Evolutionary conservation across 2,888 invertebrate species (phyloP).

Genomic region (Phasia obesa): DNA sequence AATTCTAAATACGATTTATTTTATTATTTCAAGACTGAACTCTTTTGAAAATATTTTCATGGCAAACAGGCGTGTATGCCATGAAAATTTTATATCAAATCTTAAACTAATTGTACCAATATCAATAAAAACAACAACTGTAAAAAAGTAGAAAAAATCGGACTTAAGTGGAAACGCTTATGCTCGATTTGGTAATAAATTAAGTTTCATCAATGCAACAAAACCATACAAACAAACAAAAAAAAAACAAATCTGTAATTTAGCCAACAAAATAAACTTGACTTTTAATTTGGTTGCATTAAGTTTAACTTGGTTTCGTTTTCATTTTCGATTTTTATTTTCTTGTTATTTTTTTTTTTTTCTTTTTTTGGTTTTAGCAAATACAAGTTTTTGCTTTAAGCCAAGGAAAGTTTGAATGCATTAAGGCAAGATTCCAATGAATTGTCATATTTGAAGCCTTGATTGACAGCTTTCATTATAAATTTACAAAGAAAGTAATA

Average conservation of each 20-base stretch:
- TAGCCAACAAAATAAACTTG: conserved; percentile 57
- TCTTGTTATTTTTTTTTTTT: neutral
- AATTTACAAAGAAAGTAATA: conserved; percentile 59
- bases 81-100: conserved; percentile 6
- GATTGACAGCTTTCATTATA: conserved; percentile 80
- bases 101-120: conserved; percentile 15
- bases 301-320: conserved; percentile 45
- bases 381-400: conserved; percentile 46
- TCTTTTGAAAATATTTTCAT: too few relatives aligned
- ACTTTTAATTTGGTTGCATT: conserved; percentile 53
- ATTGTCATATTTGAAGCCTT: conserved; percentile 73
- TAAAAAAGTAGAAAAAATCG: conserved; percentile 9
- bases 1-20: too few relatives aligned
- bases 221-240: neutral
- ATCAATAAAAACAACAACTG: neutral
- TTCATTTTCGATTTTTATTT: conserved; percentile 20
- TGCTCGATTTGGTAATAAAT: conserved; percentile 50
- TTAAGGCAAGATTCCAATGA: conserved; percentile 65
- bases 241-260: conserved; percentile 1
- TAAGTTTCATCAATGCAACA: conserved; percentile 34
- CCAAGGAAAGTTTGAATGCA: conserved; percentile 66
- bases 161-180: conserved; percentile 6
- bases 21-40: too few relatives aligned
- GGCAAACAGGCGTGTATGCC: neutral
- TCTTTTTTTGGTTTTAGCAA: neutral